These are phyloP conservation scores for Hozukius guyotensis DNA, from an alignment of 2,797 vertebrate species.

Conservation along the genomic window DNA sequence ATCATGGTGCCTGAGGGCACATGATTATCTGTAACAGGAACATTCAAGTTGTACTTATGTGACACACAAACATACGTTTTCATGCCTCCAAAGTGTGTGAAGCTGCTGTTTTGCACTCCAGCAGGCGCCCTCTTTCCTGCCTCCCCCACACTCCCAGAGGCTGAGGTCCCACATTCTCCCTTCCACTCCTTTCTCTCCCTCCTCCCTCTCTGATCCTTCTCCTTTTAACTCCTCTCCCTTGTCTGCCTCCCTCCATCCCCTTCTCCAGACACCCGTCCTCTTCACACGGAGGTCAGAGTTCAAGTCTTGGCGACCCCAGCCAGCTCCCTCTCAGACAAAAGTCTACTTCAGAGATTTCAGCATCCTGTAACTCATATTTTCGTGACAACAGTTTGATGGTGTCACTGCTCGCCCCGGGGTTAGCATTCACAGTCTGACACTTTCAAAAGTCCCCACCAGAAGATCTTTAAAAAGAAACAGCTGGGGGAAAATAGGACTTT, in stretches of 20 bases:
- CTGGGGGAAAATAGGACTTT: conserved; percentile 41
- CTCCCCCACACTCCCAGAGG: conserved; percentile 49
- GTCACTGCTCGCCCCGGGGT: conserved; percentile 54
- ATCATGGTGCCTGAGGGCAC: background rate
- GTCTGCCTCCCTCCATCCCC: conserved; percentile 34
- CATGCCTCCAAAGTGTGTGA: background rate
- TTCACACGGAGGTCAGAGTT: conserved; percentile 69
- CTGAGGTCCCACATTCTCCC: conserved; percentile 33
- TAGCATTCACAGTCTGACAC: conserved; percentile 31
- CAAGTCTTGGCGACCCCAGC: conserved; percentile 57
- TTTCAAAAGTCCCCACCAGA: conserved; percentile 47
- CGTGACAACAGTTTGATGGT: conserved; percentile 61
- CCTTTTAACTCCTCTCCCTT: conserved; percentile 49
- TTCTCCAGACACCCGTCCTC: conserved; percentile 68
- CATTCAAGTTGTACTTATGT: background rate
- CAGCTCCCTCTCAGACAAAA: conserved; percentile 73
- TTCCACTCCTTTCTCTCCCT: conserved; percentile 26
- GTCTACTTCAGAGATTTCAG: conserved; percentile 67
- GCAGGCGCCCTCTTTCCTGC: conserved; percentile 39
- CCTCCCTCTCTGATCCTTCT: conserved; percentile 20
- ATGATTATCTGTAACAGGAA: background rate
- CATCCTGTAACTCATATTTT: conserved; percentile 65
- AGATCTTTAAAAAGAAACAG: conserved; percentile 67
- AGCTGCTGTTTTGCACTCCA: conserved; percentile 17
- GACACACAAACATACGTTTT: conserved; percentile 3